Evolutionary conservation across 2,888 invertebrate species (phyloP), one percentile per base, ranked within the genome.

Genomic region (Lathronympha strigana): DNA sequence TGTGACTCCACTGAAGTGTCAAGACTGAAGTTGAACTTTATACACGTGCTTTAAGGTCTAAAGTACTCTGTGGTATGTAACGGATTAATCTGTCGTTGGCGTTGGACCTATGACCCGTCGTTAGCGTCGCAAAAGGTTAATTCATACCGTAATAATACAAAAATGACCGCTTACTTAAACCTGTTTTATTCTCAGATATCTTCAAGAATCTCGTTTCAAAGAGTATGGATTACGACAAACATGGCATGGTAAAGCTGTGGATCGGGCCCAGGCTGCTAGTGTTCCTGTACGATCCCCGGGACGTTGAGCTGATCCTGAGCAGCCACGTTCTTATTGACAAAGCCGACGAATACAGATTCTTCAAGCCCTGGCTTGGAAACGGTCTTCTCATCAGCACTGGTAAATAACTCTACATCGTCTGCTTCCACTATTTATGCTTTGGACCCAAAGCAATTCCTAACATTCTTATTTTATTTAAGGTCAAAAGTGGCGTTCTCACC

Each of bases 301-400:
- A 96, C 76, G 95, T 96, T 38, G 96, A 96, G 83, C 88, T 96
- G 54, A 94, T 96, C 72, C 93, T 97, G 19, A 95, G 96, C 80
- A 96, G 96, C 73, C 95, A 96, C 76, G 95, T 95, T 1, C 95
- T 96, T 83, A 95, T 97, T 71, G 96, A 96, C 87, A 97, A 97
- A 82, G 94, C 96, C 23, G 88, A 93, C 11, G 96, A 96, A 77
- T 96, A 96, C 85, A 92, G 94, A 74, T 95, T 96, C 90, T 96
- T 97, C 87, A 94, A 96, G 78, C 96, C 96, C 40, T 97, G 96
- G 96, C 93, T 97, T 66, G 96, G 96, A 79, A 94, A 96, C 75
- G 96, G 96, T 76, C 94, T 96, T 8, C 93, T 96, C 28, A 96
- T 96, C 77, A 96, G 96, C 74, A 95, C 95, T 71, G 96, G 96